Percentiles rank a stretch among this genome's conserved stretches.
These are phyloP conservation scores for Diploptera punctata DNA, from an alignment of 2,888 invertebrate genomes.

Conservation along the genomic window DNA sequence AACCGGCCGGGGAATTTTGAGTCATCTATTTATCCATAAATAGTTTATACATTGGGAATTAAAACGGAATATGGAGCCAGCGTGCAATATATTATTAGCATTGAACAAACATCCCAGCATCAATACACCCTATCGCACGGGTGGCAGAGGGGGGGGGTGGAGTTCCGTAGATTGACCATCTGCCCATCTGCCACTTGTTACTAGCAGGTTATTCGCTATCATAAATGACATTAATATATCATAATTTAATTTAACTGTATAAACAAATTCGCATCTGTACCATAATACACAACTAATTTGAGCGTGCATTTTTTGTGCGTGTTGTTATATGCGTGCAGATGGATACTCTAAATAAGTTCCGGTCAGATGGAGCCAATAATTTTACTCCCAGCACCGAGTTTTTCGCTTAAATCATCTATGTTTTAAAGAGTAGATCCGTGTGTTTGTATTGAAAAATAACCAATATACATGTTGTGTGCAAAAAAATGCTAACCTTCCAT, in stretches of 20 bases:
- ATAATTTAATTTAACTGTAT: constrained; percentile 31
- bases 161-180: constrained; percentile 28
- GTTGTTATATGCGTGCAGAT: constrained; percentile 10
- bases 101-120: constrained; percentile 28
- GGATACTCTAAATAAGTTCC: constrained; percentile 29
- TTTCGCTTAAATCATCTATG: background rate
- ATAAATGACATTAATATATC: constrained; percentile 31
- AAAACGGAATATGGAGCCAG: constrained; percentile 31
- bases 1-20: constrained; percentile 26
- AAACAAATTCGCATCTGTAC: constrained; percentile 31
- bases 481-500: too few relatives aligned
- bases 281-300: constrained; percentile 31
- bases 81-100: constrained; percentile 28
- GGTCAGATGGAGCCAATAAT: constrained; percentile 30
- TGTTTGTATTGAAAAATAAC: too few relatives aligned
- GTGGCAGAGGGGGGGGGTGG: background rate
- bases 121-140: constrained; percentile 26
- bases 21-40: constrained; percentile 31
- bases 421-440: too few relatives aligned
- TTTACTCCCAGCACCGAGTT: constrained; percentile 3
- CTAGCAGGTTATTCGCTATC: constrained; percentile 29
- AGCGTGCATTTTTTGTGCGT: constrained; percentile 24
- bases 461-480: too few relatives aligned
- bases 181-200: constrained; percentile 31
- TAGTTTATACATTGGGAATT: constrained; percentile 31